A percentile compares a stretch with the other conserved stretches of the same genome.
Evolutionary conservation across 2,888 invertebrate genomes (phyloP).

Genomic region (Polydrusus pterygomalis): DNA sequence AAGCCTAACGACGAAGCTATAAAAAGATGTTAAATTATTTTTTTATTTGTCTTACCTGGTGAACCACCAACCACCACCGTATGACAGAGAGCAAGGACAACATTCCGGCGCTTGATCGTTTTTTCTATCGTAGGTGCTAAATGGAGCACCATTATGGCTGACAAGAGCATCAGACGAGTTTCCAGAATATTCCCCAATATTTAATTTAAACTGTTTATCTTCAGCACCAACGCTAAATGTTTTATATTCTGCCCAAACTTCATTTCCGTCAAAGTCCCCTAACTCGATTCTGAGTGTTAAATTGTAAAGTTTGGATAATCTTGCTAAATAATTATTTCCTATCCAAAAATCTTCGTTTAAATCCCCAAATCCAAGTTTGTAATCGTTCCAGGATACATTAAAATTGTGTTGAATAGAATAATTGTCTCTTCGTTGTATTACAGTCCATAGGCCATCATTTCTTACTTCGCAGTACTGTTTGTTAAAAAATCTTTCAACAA

Average conservation of each 20-base stretch:
- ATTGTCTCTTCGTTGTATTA: slow-evolving; percentile 73
- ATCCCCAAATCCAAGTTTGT: slow-evolving; percentile 76
- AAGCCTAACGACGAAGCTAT: too few relatives aligned
- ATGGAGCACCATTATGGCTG: slow-evolving; percentile 73
- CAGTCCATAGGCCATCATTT: slow-evolving; percentile 74
- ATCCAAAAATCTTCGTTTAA: slow-evolving; percentile 76
- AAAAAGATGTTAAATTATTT: too few relatives aligned
- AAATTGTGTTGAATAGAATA: slow-evolving; percentile 72
- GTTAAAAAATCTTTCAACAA: slow-evolving; percentile 69
- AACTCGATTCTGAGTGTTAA: slow-evolving; percentile 73
- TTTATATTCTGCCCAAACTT: slow-evolving; percentile 74
- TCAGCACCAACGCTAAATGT: slow-evolving; percentile 67
- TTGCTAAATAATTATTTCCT: slow-evolving; percentile 75
- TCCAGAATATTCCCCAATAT: slow-evolving; percentile 73
- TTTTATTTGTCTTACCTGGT: slow-evolving; percentile 71
- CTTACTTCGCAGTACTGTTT: slow-evolving; percentile 73
- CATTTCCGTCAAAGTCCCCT: slow-evolving; percentile 72
- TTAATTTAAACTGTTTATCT: slow-evolving; percentile 71
- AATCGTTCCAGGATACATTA: slow-evolving; percentile 75
- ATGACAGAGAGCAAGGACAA: slow-evolving; percentile 75
- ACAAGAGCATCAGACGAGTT: slow-evolving; percentile 74
- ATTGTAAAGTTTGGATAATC: slow-evolving; percentile 70
- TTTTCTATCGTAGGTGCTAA: slow-evolving; percentile 73
- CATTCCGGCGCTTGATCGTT: slow-evolving; percentile 74
- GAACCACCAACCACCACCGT: slow-evolving; percentile 79